Evolutionary conservation across 2,797 vertebrate species (phyloP).

Genomic region (Phaenicophaeus curvirostris): DNA sequence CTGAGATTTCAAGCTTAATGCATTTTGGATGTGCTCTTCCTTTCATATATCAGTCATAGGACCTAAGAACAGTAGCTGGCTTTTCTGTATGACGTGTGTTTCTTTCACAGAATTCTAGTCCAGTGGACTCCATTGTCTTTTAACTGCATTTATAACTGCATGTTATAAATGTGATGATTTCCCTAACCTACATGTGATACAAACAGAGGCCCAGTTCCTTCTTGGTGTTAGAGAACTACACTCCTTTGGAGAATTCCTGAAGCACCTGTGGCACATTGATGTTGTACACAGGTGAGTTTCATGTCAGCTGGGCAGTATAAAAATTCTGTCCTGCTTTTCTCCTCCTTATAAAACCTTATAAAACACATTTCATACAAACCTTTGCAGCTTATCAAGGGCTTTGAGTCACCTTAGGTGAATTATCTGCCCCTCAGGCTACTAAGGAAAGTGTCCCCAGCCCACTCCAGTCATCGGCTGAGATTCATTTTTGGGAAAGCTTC

Average conservation of each 20-base stretch:
- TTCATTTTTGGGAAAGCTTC: not conserved
- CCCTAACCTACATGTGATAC: rapidly evolving
- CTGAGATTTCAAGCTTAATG: not conserved
- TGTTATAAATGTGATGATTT: not conserved
- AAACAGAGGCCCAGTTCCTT: not conserved
- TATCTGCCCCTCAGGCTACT: not conserved
- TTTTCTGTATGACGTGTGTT: not conserved
- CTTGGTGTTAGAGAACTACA: not conserved
- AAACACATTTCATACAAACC: not conserved
- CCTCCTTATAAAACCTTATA: not conserved
- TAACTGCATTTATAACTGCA: rapidly evolving
- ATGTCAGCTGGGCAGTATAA: not conserved
- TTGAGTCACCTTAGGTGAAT: not conserved
- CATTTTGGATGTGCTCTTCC: not conserved
- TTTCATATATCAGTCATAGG: not conserved
- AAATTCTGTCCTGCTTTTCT: not conserved
- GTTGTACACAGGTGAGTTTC: not conserved
- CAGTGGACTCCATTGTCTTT: not conserved
- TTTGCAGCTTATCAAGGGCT: not conserved
- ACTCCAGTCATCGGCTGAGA: not conserved
- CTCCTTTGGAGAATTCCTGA: not conserved
- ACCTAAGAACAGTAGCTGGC: not conserved
- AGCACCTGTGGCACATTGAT: not conserved
- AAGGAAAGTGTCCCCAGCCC: not conserved
- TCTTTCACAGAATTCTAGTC: not conserved